phyloP scores from a whole-genome alignment of 1,140 invertebrate genomes.

The Drosophila cardini region DNA sequence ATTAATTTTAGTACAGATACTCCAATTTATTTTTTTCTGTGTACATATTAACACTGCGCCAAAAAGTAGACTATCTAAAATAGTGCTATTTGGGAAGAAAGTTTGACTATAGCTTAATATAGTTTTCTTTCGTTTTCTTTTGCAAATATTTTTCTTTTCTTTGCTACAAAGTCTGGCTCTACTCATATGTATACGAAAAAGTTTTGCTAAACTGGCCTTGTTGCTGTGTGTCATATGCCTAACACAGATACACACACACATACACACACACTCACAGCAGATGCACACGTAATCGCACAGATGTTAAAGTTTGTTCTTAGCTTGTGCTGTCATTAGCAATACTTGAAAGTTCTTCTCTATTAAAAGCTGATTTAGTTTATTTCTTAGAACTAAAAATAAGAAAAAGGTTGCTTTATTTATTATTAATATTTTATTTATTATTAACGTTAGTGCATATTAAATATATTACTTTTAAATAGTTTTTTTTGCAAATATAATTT shows the following conservation, averaged over 20 bases:
- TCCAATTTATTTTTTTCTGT: too few species aligned
- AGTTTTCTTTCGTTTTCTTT: not conserved
- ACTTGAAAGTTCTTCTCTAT: not conserved
- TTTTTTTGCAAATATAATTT: too few species aligned
- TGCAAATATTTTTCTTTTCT: not conserved
- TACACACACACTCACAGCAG: not conserved
- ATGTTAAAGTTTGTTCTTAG: not conserved
- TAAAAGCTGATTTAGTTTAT: slow-evolving; percentile 2
- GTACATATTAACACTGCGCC: not conserved
- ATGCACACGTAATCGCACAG: not conserved
- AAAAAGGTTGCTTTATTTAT: not conserved
- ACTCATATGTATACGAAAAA: not conserved
- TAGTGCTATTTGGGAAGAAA: not conserved
- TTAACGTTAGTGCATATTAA: too few species aligned
- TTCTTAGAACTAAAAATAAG: not conserved
- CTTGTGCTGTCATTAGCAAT: slow-evolving; percentile 14
- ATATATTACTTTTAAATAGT: too few species aligned
- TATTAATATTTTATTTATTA: too few species aligned
- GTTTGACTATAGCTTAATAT: slow-evolving; percentile 2
- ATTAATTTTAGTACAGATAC: too few species aligned
- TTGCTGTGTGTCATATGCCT: slow-evolving; percentile 7
- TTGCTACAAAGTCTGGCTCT: not conserved
- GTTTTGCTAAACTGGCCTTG: slow-evolving; percentile 5
- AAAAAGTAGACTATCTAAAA: slow-evolving; percentile 9
- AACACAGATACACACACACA: not conserved